Evolutionary conservation across 2,888 invertebrate genomes (phyloP).

Genomic region (Archips xylosteana): DNA sequence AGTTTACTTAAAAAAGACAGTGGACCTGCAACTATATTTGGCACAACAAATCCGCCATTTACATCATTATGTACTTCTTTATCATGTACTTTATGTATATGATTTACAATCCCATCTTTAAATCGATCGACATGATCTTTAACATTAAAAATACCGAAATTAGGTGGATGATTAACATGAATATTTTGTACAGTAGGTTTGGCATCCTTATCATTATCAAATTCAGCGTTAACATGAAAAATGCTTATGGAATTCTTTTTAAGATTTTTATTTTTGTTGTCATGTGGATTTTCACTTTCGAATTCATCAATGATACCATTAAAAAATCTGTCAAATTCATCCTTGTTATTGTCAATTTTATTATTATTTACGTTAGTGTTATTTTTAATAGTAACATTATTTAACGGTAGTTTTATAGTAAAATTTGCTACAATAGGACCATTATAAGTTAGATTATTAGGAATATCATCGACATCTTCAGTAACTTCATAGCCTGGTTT

Average conservation of each 20-base stretch:
- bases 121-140: conserved; percentile 56
- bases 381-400: conserved; percentile 50
- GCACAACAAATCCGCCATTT: conserved; percentile 33
- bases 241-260: conserved; percentile 51
- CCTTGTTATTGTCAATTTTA: conserved; percentile 37
- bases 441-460: conserved; percentile 55
- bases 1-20: conserved; percentile 47
- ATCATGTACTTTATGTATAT: conserved; percentile 56
- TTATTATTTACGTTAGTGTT: conserved; percentile 30
- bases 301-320: conserved; percentile 8
- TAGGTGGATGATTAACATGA: conserved; percentile 34
- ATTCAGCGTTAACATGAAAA: conserved; percentile 58
- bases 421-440: conserved; percentile 59
- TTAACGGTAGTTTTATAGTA: conserved; percentile 53
- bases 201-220: conserved; percentile 50
- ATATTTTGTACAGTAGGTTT: conserved; percentile 42
- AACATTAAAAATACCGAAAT: conserved; percentile 49
- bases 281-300: background rate
- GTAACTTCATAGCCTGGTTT: conserved; percentile 63
- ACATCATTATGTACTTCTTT: conserved; percentile 45
- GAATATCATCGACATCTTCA: conserved; percentile 66
- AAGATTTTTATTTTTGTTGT: conserved; percentile 11
- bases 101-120: conserved; percentile 55
- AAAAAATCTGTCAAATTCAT: background rate
- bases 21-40: conserved; percentile 45